Evolutionary conservation across 2,113 vertebrate genomes (phyloP).

Genomic region (Emberiza fucata): DNA sequence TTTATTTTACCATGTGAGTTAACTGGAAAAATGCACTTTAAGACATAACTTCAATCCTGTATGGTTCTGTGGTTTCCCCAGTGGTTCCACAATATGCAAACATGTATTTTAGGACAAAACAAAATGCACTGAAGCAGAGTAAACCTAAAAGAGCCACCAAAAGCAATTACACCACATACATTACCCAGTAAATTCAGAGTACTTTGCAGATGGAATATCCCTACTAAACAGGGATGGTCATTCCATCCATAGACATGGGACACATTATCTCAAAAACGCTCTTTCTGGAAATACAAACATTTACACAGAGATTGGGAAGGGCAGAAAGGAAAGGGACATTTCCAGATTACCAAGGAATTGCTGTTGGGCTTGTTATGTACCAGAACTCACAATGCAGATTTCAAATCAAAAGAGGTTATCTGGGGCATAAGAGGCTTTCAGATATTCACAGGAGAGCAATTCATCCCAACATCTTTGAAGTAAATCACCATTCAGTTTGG

Average conservation of each 20-base stretch:
- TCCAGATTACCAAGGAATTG: background rate
- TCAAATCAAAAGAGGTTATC: background rate
- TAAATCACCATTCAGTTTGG: background rate
- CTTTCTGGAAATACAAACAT: background rate
- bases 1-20: background rate
- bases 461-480: background rate
- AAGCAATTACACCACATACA: fast-evolving
- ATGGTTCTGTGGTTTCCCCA: background rate
- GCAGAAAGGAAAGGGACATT: background rate
- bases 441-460: background rate
- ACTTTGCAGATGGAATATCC: background rate
- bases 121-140: background rate
- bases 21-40: background rate
- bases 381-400: background rate
- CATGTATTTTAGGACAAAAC: background rate
- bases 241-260: background rate
- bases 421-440: background rate
- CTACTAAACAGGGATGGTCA: background rate
- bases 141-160: background rate
- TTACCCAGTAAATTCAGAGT: background rate
- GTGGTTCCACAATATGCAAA: background rate
- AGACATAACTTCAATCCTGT: background rate
- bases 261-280: background rate
- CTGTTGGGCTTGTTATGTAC: background rate
- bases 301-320: background rate